Evolutionary conservation across 2,797 vertebrate species (phyloP).

Genomic region (Peromyscus melanophrys): DNA sequence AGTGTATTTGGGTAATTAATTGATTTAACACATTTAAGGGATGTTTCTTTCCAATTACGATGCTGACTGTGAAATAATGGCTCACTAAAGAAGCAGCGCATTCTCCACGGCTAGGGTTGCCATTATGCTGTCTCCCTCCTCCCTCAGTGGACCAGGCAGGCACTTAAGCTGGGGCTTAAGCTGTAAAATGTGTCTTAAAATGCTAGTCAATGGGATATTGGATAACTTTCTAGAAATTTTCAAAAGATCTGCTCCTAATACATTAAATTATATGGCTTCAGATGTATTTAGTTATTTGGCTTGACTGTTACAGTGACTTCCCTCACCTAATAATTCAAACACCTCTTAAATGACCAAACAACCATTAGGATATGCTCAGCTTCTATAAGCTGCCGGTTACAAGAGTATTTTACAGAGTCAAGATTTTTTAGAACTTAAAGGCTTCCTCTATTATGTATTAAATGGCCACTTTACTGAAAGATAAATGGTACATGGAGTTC

Average conservation of each 20-base stretch:
- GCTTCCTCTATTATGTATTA: constrained; percentile 74
- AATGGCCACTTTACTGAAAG: constrained; percentile 50
- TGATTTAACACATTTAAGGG: constrained; percentile 86
- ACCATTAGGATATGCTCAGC: constrained; percentile 72
- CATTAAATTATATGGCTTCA: constrained; percentile 86
- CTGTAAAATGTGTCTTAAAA: constrained; percentile 83
- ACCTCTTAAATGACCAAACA: constrained; percentile 84
- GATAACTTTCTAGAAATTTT: constrained; percentile 84
- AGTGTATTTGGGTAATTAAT: constrained; percentile 83
- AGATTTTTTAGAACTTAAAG: constrained; percentile 75
- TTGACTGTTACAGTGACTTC: constrained; percentile 82
- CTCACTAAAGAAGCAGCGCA: constrained; percentile 64
- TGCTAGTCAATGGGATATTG: constrained; percentile 79
- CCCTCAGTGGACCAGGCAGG: constrained; percentile 5
- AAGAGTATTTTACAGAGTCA: constrained; percentile 81
- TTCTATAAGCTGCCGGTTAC: constrained; percentile 80
- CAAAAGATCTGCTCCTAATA: constrained; percentile 82
- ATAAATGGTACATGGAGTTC: constrained; percentile 26
- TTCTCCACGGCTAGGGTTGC: constrained; percentile 63
- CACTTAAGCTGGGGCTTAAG: constrained; percentile 74
- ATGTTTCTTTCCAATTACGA: constrained; percentile 83
- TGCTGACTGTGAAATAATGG: constrained; percentile 81
- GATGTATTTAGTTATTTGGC: constrained; percentile 84
- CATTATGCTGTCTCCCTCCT: constrained; percentile 75
- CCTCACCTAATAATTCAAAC: constrained; percentile 85